phyloP scores from a whole-genome alignment of 64 coral and sea anemone species.

The Porites australiensis region DNA sequence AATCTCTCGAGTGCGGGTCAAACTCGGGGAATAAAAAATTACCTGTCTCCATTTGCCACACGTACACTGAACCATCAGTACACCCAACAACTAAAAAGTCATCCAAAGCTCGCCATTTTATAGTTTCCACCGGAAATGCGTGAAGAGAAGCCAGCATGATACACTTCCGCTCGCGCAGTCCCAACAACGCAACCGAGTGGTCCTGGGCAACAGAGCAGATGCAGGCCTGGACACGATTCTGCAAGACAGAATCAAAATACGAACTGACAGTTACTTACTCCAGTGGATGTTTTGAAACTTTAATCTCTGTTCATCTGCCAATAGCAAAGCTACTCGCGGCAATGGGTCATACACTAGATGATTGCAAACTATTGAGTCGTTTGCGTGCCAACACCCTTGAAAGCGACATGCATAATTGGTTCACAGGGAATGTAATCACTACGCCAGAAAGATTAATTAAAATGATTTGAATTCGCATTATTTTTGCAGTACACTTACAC shows the following conservation, averaged over 20 bases:
- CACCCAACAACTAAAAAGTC: conserved; percentile 96
- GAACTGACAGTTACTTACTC: background rate
- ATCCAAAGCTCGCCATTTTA: conserved; percentile 94
- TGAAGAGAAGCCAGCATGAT: conserved; percentile 92
- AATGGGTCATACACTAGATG: no score
- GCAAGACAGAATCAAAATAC: background rate
- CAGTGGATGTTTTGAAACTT: background rate
- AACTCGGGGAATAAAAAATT: background rate
- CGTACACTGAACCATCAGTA: conserved; percentile 96
- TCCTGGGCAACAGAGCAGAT: conserved; percentile 92
- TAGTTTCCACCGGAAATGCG: conserved; percentile 92
- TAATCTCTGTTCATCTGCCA: no score
- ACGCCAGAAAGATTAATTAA: background rate
- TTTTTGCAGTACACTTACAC: conserved; percentile 58
- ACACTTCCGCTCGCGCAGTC: conserved; percentile 88
- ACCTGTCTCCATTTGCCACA: conserved; percentile 99
- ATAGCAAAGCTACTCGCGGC: no score
- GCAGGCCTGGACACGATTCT: conserved; percentile 91
- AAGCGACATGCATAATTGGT: no score
- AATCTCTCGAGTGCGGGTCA: no score
- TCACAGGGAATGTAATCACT: no score
- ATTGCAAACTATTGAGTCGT: no score
- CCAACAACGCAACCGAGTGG: conserved; percentile 91
- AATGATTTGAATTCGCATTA: background rate
- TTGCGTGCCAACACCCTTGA: no score